Evolutionary conservation across 2,888 invertebrate species (phyloP), one percentile per base, ranked within the genome.

Genomic region (Chrysolina haemoptera): DNA sequence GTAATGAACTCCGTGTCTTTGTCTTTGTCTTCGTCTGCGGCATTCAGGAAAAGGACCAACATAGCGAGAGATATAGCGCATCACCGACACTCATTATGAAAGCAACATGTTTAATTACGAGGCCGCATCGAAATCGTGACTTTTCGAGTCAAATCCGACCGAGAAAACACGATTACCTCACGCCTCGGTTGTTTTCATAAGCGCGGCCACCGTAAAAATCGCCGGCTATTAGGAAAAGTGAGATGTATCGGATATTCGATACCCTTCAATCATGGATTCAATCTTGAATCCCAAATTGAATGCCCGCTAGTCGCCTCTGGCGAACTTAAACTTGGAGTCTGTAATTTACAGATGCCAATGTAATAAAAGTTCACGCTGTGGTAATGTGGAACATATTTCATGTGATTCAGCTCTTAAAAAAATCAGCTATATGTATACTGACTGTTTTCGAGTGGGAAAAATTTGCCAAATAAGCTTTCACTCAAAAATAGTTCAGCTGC

Each of bases 41-140:
- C 73, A 27, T 50, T 48, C 48, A 50, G 63, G 59, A 78, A 68
- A 76, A 74, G 76, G 74, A 74, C 70, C 62, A 59, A 46, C 65
- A 53, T 43, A 62, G 50, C 48, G 68, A 62, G 71, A 65, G 75
- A 71, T 69, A 68, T 65, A 68, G 75, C 68, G 41, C 65, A 74
- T 65, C 75, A 73, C 70, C 65, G 66, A 70, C 70, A 74, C 74
- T 79, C 75, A 79, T 79, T 79, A 77, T 80, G 81, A 79, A 79
- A 76, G 78, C 73, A 82, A 84, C 84, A 84, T 83, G 85, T 85
- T 86, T 87, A 86, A 87, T 87, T 87, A 87, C 85, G 85, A 86
- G 86, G 86, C 85, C 84, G 86, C 86, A 85, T 84, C 79, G 81
- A 82, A 86, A 86, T 86, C 87, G 87, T 87, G 87, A 87, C 86